phyloP scores from a whole-genome alignment of 2,113 vertebrate genomes.

The Embiotoca jacksoni region DNA sequence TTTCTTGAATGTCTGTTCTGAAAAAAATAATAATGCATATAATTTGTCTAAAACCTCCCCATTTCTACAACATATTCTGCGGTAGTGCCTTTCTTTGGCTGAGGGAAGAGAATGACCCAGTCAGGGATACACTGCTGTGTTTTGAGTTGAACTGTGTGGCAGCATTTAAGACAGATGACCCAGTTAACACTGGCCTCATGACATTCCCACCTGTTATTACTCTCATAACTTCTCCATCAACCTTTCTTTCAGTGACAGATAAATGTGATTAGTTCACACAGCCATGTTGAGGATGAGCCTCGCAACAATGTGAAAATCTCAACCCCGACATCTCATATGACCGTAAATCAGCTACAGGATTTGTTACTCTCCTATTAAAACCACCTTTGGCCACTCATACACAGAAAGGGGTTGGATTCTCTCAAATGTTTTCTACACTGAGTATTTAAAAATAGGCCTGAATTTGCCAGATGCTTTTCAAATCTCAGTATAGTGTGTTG shows the following conservation, averaged over 20 bases:
- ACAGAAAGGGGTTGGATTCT: neutral
- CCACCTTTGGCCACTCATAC: too few species aligned
- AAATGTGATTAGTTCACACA: constrained; percentile 1
- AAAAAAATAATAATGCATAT: too few species aligned
- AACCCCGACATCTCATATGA: too few species aligned
- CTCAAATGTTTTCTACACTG: neutral
- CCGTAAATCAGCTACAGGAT: too few species aligned
- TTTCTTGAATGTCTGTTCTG: too few species aligned
- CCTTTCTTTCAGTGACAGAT: neutral
- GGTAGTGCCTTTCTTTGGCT: neutral
- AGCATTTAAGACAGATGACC: constrained; percentile 3
- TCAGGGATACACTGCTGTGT: neutral
- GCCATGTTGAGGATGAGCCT: neutral
- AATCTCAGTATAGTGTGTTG: too few species aligned
- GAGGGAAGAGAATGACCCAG: neutral
- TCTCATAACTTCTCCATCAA: neutral
- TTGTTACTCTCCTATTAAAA: too few species aligned
- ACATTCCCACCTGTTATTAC: neutral
- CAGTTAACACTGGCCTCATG: constrained; percentile 2
- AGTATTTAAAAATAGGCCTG: neutral
- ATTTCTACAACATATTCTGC: too few species aligned
- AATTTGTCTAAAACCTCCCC: too few species aligned
- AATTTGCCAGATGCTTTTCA: too few species aligned
- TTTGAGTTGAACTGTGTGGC: neutral
- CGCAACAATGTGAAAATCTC: constrained; percentile 7